Evolutionary conservation across 2,113 vertebrate genomes (phyloP), one percentile per base, ranked within the genome.

Genomic region (Paraplagusia blochii): DNA sequence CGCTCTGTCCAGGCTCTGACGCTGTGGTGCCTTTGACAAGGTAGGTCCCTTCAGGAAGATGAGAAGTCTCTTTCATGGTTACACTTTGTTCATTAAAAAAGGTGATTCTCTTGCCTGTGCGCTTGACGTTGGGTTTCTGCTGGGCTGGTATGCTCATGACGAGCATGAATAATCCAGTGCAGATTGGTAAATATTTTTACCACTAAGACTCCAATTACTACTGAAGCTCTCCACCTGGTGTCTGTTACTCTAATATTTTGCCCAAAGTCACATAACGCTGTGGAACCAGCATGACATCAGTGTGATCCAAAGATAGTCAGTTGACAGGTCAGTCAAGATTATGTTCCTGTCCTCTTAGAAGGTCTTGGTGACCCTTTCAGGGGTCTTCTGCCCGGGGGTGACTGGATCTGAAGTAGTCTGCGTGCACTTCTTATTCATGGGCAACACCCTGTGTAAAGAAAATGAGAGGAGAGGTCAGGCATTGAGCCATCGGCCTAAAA

Each of bases 101-200:
- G 1, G 91, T 90, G 82, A 95, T 91, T 68, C 94, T 91, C 63
- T 99, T 99, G 50, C 94, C 95, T 57, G 92, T 86, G 82, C 96
- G 91, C 83, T 95, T 98, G 83, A 81, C 87, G 85, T 89, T 94
- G 80, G 90, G 82, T 88, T 98, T 98, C 76, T 92, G 93, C 82
- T 94, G 95, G 85, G 94, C 91, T 72, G 95, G 96, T 77, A 96
- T 89, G 81, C 94, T 98, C 97, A 98, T 99, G 91, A 83, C 93
- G 90, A 67, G 86, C 89, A 91, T 90, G 81, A 86, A 89, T 61
- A 51, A 50, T 13, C 56, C 22, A 39, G 16, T 62, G 44, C 15
- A 44, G 44, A 65, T 43, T 40, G n/a, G n/a, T n/a, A 36, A 66
- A 39, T 16, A 8, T 45, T 18, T 18, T 54, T 29, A 4, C 67